Evolutionary conservation across 1,140 invertebrate genomes (phyloP), one percentile per base, ranked within the genome.

Genomic region (Ceratosolen solmsi): DNA sequence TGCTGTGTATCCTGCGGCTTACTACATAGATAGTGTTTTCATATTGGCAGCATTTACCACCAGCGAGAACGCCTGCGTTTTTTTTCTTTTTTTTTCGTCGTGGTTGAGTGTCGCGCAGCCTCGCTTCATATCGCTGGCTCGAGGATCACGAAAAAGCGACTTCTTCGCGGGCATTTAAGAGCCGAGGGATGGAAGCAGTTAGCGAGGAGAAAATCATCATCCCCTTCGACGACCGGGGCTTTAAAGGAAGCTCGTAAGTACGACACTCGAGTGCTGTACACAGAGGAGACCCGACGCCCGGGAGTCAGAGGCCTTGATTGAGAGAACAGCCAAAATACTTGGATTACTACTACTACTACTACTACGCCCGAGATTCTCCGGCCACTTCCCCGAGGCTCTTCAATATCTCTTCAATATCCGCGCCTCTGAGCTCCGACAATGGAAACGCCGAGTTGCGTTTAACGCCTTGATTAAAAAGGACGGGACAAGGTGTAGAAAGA

Each of bases 21-120:
- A 88, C 85, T 84, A 84, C 84, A 86, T 84, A 86, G 87, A 86
- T 84, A 86, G 87, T 89, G 86, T 89, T 89, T 89, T 89, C 89
- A 89, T 89, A 89, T 89, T 86, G 86, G 65, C 56, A 70, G 30
- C 30, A 51, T 51, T 79, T 60, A 65, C 17, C 58, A 49, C 2
- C 9, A 73, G 15, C 20, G 41, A 46, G 13, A 46, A 46, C 41
- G 71, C 60, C n/a, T n/a, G n/a, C 38, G 74, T 74, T 54, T 68
- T 25, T 60, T 56, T 13, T 56, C 49, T 77, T 65, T 63, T 49
- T 70, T n/a, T n/a, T n/a, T n/a, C n/a, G 36, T 56, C n/a, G 58
- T 33, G 77, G 20, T n/a, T 49, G n/a, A 27, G 11, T 58, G 30
- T 82, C 13, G 54, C 70, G 63, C 46, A 38, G 27, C 4, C 51